Evolutionary conservation across 64 coral and sea anemone genomes (phyloP), one percentile per base, ranked within the genome.

Genomic region (Hydrozoanthus tunicans): DNA sequence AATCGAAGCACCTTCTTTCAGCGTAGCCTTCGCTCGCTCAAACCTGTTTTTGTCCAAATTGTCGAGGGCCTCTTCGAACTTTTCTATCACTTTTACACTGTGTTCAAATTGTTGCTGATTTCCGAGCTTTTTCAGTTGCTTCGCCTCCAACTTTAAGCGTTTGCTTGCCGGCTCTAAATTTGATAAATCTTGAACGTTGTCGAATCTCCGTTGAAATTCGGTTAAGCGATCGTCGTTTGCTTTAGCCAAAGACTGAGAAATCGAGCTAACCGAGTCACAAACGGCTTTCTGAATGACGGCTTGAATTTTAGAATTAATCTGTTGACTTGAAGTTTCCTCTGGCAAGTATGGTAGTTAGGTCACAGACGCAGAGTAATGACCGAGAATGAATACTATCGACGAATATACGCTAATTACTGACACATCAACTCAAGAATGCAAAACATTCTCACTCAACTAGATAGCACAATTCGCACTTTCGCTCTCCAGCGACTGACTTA

Each of bases 21-120:
- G n/a, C 1, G 23, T 32, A 51, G 62, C 51, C 59, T 90, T 90
- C 12, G 92, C 92, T 51, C 51, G 13, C 24, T 17, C 77, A 59
- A 55, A 9, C 13, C 23, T 14, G 12, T 67, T 72, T 6, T 51
- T 26, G 4, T 81, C 67, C 4, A 93, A 58, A 43, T 56, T 13
- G 27, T 59, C 67, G 3, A 57, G 17, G 11, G 92, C 59, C 15
- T 52, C 59, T 58, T 93, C 83, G 52, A 93, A 20, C 56, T 93
- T 93, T 10, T 89, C 84, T 4, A 93, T 56, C 56, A 93, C 84
- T 14, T 69, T 17, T 9, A 81, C 83, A 15, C 12, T 32, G 62
- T 89, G 75, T 5, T 93, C 83, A 7, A 89, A 70, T 26, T 93
- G 83, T 77, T 93, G 83, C 53, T 93, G 73, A n/a, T 93, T 93